Evolutionary conservation across 1,140 invertebrate genomes (phyloP).

Genomic region (Zaprionus camerounensis): DNA sequence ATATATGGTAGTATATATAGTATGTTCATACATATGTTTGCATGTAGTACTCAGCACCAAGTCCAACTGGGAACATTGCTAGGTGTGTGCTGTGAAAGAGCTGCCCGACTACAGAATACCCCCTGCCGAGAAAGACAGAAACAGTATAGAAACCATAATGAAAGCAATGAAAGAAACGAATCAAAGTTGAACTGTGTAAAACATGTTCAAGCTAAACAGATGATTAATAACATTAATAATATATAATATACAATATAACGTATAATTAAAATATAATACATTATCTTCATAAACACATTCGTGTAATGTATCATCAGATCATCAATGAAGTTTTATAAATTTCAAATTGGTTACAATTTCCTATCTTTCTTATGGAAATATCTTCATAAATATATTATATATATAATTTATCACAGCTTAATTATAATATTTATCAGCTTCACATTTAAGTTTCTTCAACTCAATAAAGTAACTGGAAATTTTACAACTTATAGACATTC

Average conservation of each 20-base stretch:
- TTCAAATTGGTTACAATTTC: no score
- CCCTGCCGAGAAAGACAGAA: neutral
- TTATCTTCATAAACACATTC: neutral
- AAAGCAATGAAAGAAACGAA: neutral
- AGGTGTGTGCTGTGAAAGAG: neutral
- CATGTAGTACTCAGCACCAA: neutral
- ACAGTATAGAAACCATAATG: neutral
- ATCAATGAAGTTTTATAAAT: no score
- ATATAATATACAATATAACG: neutral
- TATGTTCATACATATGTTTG: neutral
- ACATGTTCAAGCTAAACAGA: no score
- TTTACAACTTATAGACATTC: no score
- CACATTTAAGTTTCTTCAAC: no score
- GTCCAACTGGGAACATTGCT: neutral
- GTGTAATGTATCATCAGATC: no score
- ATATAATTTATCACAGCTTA: no score
- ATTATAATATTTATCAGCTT: no score
- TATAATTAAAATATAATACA: neutral
- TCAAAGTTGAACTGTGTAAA: neutral
- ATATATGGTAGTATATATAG: neutral
- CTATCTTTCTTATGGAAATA: no score
- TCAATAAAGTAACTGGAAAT: no score
- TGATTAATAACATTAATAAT: neutral
- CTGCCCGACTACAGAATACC: conserved; percentile 9
- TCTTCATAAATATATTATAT: no score